phyloP scores from a whole-genome alignment of 2,113 vertebrate species.

The Campylomormyrus numenius region DNA sequence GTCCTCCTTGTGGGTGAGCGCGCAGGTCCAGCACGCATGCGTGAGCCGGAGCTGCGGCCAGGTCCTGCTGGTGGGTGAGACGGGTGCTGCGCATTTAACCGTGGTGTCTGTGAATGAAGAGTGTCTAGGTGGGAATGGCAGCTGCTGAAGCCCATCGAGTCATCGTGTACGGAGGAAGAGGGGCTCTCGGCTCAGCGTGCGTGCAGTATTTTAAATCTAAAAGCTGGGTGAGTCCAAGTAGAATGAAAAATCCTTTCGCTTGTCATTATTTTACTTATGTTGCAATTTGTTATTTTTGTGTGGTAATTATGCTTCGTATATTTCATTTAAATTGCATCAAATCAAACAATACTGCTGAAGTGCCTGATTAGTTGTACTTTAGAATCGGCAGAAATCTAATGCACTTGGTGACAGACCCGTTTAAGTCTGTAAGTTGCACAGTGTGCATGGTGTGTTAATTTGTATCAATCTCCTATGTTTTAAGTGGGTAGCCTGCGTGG shows the following conservation, averaged over 20 bases:
- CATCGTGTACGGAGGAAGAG: constrained; percentile 71
- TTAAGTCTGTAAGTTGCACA: not conserved
- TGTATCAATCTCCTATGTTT: not conserved
- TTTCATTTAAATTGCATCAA: not conserved
- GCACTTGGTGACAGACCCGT: not conserved
- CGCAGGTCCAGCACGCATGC: not conserved
- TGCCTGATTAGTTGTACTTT: not conserved
- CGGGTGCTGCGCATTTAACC: not conserved
- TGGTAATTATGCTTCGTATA: not conserved
- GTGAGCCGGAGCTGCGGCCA: not conserved
- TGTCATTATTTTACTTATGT: not conserved
- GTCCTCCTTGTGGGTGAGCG: not conserved
- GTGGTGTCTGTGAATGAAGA: not conserved
- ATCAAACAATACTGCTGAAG: not conserved
- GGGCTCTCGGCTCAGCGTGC: constrained; percentile 67
- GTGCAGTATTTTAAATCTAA: constrained; percentile 64
- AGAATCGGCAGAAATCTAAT: not conserved
- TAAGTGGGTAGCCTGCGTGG: constrained; percentile 78
- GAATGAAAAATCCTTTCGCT: not conserved
- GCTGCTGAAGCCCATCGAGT: constrained; percentile 51
- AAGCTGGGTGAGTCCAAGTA: constrained; percentile 61
- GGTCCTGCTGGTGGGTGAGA: not conserved
- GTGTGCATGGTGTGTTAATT: not conserved
- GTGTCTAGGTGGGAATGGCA: constrained; percentile 30
- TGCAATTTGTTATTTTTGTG: not conserved